Percentiles rank a stretch among this genome's conserved stretches.
phyloP scores from a whole-genome alignment of 2,797 vertebrate species.

The Pangasius sanitwongsei region DNA sequence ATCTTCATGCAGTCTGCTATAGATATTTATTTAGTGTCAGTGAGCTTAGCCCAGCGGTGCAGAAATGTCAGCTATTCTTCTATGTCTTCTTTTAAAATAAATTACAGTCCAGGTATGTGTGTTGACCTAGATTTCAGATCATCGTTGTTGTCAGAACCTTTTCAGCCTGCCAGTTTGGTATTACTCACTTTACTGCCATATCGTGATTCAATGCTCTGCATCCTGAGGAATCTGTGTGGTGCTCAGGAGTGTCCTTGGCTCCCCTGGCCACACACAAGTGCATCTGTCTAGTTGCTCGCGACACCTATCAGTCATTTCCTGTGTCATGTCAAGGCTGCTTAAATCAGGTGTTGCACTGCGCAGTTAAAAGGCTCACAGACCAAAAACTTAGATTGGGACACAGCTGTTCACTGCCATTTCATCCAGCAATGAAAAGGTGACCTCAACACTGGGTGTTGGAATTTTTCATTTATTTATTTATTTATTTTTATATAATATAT shows the following conservation, averaged over 20 bases:
- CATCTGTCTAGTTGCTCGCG: slow-evolving; percentile 25
- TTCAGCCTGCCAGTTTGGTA: not conserved
- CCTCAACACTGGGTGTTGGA: not conserved
- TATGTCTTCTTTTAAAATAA: too few relatives aligned
- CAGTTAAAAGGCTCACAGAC: not conserved
- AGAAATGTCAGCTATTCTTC: not conserved
- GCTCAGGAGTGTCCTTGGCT: slow-evolving; percentile 30
- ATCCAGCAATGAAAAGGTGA: not conserved
- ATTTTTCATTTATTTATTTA: too few relatives aligned
- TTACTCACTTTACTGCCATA: not conserved
- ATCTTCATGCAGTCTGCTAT: too few relatives aligned
- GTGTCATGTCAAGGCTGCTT: slow-evolving; percentile 23
- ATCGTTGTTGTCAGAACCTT: not conserved
- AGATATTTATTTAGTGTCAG: not conserved
- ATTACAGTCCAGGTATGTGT: not conserved
- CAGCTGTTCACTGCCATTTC: not conserved
- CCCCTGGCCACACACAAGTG: slow-evolving; percentile 6
- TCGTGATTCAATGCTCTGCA: not conserved
- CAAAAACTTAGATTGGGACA: not conserved
- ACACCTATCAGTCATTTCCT: slow-evolving; percentile 32
- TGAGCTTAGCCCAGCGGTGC: not conserved
- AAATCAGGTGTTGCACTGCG: not conserved
- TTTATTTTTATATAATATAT: too few relatives aligned
- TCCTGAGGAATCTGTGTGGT: not conserved
- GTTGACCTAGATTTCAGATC: not conserved